Base-by-base conservation (phyloP, 1,140 invertebrate species). In the Acromyrmex charruanus region DNA sequence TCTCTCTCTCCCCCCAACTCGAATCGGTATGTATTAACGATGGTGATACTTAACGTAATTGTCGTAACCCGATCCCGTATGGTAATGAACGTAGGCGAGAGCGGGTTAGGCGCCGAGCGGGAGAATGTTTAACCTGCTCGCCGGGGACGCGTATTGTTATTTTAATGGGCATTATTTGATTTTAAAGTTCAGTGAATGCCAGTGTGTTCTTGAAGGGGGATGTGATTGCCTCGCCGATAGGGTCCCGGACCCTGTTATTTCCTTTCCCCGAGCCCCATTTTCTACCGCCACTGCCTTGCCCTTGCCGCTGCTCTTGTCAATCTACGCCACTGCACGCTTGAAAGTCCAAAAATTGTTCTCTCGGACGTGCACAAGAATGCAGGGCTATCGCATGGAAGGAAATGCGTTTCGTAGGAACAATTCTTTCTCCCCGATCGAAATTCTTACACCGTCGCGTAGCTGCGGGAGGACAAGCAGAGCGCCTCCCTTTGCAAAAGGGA, bases 141-240 rank as follows among this genome's bases (percentile, higher is more conserved):
- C 87, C 92, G 92, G 69, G 86, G 82, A 86, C 87, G 93, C 92
- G 94, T 94, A 95, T 95, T 95, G 95, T 95, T 95, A 95, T 95
- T 95, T 95, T 95, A 95, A 95, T 95, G 92, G 95, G 93, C 92
- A 93, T 95, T 95, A 95, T 95, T 95, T 92, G 95, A 95, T 95
- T 95, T 95, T 95, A 95, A 95, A 95, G 94, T 95, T 95, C 94
- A 94, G 94, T 94, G 94, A 95, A 95, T 95, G 93, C 93, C 91
- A 87, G 92, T 91, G 91, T 93, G 93, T 93, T 93, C 92, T 92
- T 93, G 93, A 93, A 94, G 93, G 92, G 94, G 92, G 90, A 93
- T 95, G 94, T 95, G 94, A 95, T 95, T 95, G 94, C 93, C 92
- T 82, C 91, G 92, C 81, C 92, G 94, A 94, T 94, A 94, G 94